Percentiles rank a stretch among this genome's conserved stretches.
These are phyloP conservation scores for Brienomyrus longianalis DNA, from an alignment of 2,113 vertebrate species.

Conservation along the genomic window DNA sequence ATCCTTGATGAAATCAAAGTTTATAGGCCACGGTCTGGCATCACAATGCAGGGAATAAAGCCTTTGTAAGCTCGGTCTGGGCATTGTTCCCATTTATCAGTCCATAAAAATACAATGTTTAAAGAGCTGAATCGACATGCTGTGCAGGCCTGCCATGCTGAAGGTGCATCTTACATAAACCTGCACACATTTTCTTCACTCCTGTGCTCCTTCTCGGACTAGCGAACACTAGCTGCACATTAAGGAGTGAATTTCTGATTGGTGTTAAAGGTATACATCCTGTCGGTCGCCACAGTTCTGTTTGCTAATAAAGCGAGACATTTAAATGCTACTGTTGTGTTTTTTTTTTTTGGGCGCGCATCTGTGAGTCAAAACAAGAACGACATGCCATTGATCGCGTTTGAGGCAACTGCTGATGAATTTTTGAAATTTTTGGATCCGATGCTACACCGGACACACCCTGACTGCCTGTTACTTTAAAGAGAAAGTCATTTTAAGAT, in stretches of 20 bases:
- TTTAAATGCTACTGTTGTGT: background rate
- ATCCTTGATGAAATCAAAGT: constrained; percentile 63
- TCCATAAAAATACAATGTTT: constrained; percentile 38
- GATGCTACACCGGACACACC: background rate
- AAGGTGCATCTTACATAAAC: background rate
- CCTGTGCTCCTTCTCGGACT: background rate
- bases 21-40: constrained; percentile 53
- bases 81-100: constrained; percentile 43
- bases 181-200: background rate
- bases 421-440: background rate
- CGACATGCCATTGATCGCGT: background rate
- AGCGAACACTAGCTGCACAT: background rate
- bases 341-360: background rate
- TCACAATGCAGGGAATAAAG: constrained; percentile 41
- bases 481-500: too few relatives aligned
- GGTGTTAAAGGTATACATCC: background rate
- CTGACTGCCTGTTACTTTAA: background rate
- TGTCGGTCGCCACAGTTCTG: background rate
- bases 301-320: background rate
- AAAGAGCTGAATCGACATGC: constrained; percentile 36
- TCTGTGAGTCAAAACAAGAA: background rate
- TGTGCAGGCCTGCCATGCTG: constrained; percentile 22
- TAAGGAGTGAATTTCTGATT: background rate
- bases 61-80: constrained; percentile 47
- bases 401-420: background rate